A percentile compares a stretch with the other conserved stretches of the same genome.
phyloP scores from a whole-genome alignment of 2,113 vertebrate species.

The Peromyscus californicus region DNA sequence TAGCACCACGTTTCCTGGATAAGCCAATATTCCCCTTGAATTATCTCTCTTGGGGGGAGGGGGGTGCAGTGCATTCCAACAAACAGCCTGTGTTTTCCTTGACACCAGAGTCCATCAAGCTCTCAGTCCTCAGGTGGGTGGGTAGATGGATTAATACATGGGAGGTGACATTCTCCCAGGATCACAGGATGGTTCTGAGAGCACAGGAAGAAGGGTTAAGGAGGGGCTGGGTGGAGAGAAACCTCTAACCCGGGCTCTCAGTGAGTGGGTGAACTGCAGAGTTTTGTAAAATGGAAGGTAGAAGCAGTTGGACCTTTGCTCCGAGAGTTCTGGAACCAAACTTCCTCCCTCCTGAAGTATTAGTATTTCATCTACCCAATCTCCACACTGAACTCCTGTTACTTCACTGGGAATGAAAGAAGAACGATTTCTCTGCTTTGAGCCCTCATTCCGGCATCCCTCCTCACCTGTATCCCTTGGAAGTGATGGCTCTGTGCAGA shows the following conservation, averaged over 20 bases:
- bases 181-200: not conserved
- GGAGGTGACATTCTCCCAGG: not conserved
- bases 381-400: not conserved
- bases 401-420: not conserved
- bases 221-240: not conserved
- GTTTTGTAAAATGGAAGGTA: not conserved
- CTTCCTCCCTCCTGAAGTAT: constrained; percentile 36
- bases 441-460: rapidly evolving
- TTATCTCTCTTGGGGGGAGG: constrained; percentile 77
- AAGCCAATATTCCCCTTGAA: constrained; percentile 86
- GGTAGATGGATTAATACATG: no score
- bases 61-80: constrained; percentile 59
- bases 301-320: constrained; percentile 4
- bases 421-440: not conserved
- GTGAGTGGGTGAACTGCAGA: not conserved
- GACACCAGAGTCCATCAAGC: constrained; percentile 62
- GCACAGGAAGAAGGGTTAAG: not conserved
- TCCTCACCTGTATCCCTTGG: not conserved
- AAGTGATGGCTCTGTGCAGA: not conserved
- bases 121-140: not conserved
- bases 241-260: not conserved
- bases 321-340: not conserved
- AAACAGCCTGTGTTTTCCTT: constrained; percentile 7
- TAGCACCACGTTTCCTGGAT: constrained; percentile 85
- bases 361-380: not conserved